phyloP scores from a whole-genome alignment of 2,888 invertebrate species.

The Phaonia tiefii region DNA sequence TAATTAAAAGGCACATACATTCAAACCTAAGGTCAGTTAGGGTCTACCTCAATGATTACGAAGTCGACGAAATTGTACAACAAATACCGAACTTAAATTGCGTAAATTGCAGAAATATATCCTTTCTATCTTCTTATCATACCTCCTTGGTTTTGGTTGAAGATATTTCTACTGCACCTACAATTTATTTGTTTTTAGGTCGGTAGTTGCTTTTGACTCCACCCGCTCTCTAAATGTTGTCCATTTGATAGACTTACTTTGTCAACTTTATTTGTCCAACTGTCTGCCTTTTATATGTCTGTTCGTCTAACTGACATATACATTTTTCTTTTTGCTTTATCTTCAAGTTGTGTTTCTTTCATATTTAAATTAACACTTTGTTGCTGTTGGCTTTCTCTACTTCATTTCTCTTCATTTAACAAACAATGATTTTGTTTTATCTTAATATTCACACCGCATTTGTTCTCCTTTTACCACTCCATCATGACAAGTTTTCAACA shows the following conservation, averaged over 20 bases:
- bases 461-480: constrained; percentile 28
- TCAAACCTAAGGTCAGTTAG: too few species aligned
- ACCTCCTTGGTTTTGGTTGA: not conserved
- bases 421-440: constrained; percentile 51
- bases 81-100: too few species aligned
- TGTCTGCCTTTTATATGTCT: constrained; percentile 24
- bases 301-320: too few species aligned
- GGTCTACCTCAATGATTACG: too few species aligned
- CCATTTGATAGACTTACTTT: constrained; percentile 61
- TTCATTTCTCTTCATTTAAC: constrained; percentile 54
- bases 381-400: constrained; percentile 14
- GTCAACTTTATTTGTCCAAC: constrained; percentile 23
- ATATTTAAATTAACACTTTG: constrained; percentile 39
- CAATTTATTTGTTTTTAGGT: not conserved
- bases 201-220: constrained; percentile 9
- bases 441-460: constrained; percentile 36
- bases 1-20: too few species aligned
- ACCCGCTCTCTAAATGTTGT: constrained; percentile 28
- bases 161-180: not conserved
- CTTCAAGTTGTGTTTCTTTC: constrained; percentile 6
- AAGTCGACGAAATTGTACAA: too few species aligned
- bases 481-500: not conserved
- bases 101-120: too few species aligned
- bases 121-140: not conserved
- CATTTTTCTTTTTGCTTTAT: constrained; percentile 24